These are phyloP conservation scores for Momotus momota DNA, from an alignment of 2,797 vertebrate genomes.

Conservation along the genomic window DNA sequence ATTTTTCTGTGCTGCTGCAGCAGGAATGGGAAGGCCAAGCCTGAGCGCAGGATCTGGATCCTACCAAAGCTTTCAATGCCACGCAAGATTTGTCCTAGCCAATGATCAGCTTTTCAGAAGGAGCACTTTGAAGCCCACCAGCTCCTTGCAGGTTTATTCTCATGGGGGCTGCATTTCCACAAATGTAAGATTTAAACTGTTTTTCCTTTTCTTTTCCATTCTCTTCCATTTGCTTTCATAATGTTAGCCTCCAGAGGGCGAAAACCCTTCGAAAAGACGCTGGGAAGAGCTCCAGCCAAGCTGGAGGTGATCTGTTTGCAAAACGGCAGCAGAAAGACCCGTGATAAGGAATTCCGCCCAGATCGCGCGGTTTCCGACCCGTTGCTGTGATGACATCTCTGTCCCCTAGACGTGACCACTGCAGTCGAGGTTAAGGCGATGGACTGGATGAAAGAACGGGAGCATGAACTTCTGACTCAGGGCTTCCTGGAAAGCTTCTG, in stretches of 20 bases:
- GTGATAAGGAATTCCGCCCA: background rate
- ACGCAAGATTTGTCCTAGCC: background rate
- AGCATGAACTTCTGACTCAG: background rate
- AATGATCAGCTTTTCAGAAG: background rate
- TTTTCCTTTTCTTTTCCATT: background rate
- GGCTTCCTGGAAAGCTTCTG: conserved; percentile 18
- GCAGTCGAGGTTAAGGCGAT: background rate
- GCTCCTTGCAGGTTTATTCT: background rate
- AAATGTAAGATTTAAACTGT: background rate
- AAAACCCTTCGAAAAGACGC: background rate
- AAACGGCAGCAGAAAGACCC: background rate
- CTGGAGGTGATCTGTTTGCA: background rate
- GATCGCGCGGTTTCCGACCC: accelerated
- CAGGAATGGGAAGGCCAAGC: background rate
- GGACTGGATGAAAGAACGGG: background rate
- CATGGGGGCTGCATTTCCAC: background rate
- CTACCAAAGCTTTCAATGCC: background rate
- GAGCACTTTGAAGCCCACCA: background rate
- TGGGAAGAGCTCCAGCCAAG: background rate
- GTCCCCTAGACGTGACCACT: background rate
- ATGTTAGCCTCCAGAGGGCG: conserved; percentile 50
- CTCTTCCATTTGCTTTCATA: background rate
- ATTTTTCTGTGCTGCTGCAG: background rate
- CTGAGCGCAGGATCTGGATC: accelerated
- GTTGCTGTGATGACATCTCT: background rate